Conservation (phyloP, 2,797 vertebrate genomes). For the Rhynchonycteris naso region DNA sequence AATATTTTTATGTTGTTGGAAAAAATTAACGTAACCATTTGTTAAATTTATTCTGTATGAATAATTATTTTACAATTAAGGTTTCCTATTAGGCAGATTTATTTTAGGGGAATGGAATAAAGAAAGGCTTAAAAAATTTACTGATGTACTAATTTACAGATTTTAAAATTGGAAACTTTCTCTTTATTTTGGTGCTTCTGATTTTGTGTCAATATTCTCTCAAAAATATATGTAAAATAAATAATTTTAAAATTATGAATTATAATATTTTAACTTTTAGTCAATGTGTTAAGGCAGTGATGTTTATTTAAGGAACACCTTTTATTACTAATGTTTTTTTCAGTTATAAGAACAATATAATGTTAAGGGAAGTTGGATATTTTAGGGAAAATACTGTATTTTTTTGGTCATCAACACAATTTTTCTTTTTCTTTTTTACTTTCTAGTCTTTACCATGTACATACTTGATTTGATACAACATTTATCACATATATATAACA, state of each 20-base stretch:
- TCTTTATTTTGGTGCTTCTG: neutral
- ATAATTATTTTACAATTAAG: conserved; percentile 9
- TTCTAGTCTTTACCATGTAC: neutral
- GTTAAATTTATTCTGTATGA: neutral
- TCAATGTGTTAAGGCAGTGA: neutral
- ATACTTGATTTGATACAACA: neutral
- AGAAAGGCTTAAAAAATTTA: neutral
- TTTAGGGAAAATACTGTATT: conserved; percentile 21
- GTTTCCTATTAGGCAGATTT: conserved; percentile 10
- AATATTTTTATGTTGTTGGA: conserved; percentile 32
- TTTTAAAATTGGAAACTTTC: neutral
- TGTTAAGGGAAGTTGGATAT: conserved; percentile 8
- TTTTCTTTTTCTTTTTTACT: conserved; percentile 34
- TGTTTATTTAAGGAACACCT: neutral
- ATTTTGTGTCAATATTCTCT: conserved; percentile 33
- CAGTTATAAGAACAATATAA: neutral
- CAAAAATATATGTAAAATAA: neutral
- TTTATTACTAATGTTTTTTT: conserved; percentile 27
- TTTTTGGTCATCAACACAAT: neutral
- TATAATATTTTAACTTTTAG: conserved; percentile 39
- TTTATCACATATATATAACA: neutral
- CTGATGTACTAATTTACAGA: neutral
- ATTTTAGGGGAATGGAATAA: neutral
- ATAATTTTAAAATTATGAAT: neutral
- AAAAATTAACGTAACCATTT: conserved; percentile 40